Evolutionary conservation across 1,140 invertebrate genomes (phyloP).

Genomic region (Triops longicaudatus): DNA sequence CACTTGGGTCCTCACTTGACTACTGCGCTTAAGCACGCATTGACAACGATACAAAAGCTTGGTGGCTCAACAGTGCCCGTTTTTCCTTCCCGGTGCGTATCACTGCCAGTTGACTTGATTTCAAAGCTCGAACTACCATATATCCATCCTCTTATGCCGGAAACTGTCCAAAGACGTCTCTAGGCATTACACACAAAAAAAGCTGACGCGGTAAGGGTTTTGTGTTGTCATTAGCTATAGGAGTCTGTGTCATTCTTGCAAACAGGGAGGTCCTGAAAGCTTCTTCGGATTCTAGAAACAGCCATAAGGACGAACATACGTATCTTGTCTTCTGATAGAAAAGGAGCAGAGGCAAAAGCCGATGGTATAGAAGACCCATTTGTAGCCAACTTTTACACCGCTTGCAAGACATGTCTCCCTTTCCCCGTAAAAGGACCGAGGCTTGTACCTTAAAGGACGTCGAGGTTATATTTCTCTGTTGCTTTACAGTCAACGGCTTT

Average conservation of each 20-base stretch:
- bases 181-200: background rate
- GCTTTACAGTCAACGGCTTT: background rate
- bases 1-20: background rate
- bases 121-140: background rate
- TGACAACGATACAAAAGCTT: background rate
- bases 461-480: background rate
- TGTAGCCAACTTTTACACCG: background rate
- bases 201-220: background rate
- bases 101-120: too few relatives aligned
- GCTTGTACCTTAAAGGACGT: background rate
- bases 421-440: background rate
- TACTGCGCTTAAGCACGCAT: background rate
- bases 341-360: background rate
- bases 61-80: too few relatives aligned
- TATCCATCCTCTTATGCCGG: background rate
- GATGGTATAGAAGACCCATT: background rate
- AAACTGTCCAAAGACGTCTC: background rate
- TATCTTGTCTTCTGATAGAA: background rate
- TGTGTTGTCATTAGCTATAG: constrained; percentile 3
- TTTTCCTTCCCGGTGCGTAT: too few relatives aligned
- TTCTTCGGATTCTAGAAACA: background rate
- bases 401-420: background rate
- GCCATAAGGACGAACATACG: background rate
- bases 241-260: background rate
- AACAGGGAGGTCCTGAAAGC: constrained; percentile 7